A percentile compares a stretch with the other conserved stretches of the same genome.
These are phyloP conservation scores for Cynopterus sphinx DNA, from an alignment of 2,797 vertebrate species.

Conservation along the genomic window DNA sequence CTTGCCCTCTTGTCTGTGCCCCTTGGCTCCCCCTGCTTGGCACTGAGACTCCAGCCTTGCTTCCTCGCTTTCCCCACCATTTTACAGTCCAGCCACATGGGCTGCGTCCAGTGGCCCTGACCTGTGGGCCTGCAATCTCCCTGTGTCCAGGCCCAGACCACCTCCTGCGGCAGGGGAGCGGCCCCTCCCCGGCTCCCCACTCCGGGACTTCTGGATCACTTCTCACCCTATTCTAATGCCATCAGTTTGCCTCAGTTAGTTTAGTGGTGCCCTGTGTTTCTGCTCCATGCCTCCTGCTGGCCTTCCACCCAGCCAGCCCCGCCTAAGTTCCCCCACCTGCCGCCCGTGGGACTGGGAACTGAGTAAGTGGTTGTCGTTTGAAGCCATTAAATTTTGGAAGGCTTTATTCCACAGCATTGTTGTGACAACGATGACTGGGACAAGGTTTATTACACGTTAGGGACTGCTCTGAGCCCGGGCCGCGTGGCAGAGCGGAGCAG, in stretches of 20 bases:
- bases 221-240: neutral
- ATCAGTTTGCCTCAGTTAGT: neutral
- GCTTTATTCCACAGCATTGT: neutral
- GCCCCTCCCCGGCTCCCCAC: neutral
- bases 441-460: neutral
- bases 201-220: neutral
- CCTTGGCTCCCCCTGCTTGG: neutral
- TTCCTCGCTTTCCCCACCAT: too few relatives aligned
- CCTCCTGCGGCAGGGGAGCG: neutral
- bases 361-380: too few relatives aligned
- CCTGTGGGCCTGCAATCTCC: neutral
- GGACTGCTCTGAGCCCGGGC: neutral
- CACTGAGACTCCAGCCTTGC: neutral
- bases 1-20: neutral
- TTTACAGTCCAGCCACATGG: neutral
- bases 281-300: neutral
- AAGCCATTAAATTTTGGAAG: neutral
- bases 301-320: neutral
- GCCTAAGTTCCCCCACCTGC: too few relatives aligned
- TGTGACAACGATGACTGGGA: neutral
- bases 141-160: neutral
- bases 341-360: too few relatives aligned
- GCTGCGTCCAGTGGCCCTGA: neutral
- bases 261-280: neutral
- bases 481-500: accelerated